These are phyloP conservation scores for Galerucella calmariensis DNA, from an alignment of 2,888 invertebrate species.

Conservation along the genomic window DNA sequence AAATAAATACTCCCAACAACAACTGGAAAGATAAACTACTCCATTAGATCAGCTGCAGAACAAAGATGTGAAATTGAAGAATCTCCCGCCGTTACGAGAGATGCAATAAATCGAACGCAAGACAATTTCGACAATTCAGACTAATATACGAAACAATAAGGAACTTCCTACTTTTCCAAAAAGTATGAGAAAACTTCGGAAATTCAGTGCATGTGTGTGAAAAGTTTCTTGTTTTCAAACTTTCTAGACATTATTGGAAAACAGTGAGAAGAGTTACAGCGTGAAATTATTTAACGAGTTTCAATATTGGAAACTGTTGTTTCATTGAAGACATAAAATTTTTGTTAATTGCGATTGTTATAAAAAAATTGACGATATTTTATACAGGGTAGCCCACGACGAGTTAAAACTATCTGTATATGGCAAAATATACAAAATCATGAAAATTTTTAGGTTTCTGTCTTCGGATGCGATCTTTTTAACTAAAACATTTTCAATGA, in stretches of 20 bases:
- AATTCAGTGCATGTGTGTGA: conserved; percentile 51
- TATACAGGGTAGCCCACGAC: too few species aligned
- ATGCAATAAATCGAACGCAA: conserved; percentile 43
- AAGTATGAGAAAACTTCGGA: conserved; percentile 46
- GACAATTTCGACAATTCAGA: conserved; percentile 44
- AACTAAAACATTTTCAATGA: too few species aligned
- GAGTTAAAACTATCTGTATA: too few species aligned
- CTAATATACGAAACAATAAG: conserved; percentile 53
- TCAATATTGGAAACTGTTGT: conserved; percentile 45
- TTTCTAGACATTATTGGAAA: conserved; percentile 35
- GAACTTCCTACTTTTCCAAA: conserved; percentile 48
- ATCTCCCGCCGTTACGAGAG: conserved; percentile 15
- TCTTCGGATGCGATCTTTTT: too few species aligned
- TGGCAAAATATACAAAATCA: too few species aligned
- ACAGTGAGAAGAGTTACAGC: conserved; percentile 26
- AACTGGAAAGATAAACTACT: conserved; percentile 27
- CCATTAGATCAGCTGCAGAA: conserved; percentile 30
- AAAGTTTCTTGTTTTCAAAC: conserved; percentile 51
- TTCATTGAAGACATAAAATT: conserved; percentile 36
- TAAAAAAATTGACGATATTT: too few species aligned
- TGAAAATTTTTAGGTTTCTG: too few species aligned
- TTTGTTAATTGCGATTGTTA: too few species aligned
- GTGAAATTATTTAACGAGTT: conserved; percentile 39
- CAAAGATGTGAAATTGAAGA: conserved; percentile 32
- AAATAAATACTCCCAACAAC: not conserved